A percentile compares a stretch with the other conserved stretches of the same genome.
These are phyloP conservation scores for Diadophis punctatus DNA, from an alignment of 2,113 vertebrate species.

Conservation along the genomic window DNA sequence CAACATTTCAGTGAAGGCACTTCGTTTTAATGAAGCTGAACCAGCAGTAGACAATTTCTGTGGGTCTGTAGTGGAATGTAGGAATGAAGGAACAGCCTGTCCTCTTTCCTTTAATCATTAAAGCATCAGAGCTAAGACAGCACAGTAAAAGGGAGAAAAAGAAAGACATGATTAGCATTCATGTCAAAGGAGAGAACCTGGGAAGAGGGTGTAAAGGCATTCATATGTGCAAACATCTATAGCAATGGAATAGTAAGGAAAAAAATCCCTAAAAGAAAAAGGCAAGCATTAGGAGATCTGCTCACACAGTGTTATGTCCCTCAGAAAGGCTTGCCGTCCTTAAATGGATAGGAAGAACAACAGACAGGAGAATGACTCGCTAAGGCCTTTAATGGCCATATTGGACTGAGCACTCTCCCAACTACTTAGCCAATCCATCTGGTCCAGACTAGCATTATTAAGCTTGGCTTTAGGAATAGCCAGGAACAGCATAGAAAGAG, in stretches of 20 bases:
- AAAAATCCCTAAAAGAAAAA: neutral
- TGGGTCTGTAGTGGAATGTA: neutral
- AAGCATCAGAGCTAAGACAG: neutral
- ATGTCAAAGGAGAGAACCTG: neutral
- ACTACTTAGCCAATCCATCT: neutral
- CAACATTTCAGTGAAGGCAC: neutral
- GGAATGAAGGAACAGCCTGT: neutral
- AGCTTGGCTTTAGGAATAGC: neutral
- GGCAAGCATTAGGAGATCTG: neutral
- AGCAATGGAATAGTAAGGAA: neutral
- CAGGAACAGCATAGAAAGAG: neutral
- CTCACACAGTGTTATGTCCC: neutral
- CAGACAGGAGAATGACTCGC: neutral
- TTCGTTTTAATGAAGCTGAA: neutral
- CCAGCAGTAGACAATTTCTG: neutral
- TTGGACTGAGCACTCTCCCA: neutral
- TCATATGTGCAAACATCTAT: neutral
- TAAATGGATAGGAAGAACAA: neutral
- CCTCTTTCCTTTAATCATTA: neutral
- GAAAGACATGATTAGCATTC: neutral
- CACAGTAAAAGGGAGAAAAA: neutral
- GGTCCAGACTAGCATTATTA: neutral
- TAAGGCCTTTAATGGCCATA: neutral
- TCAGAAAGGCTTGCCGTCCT: neutral
- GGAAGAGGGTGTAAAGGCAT: neutral